Conservation (phyloP, 2,797 vertebrate genomes). For the Chelon labrosus region DNA sequence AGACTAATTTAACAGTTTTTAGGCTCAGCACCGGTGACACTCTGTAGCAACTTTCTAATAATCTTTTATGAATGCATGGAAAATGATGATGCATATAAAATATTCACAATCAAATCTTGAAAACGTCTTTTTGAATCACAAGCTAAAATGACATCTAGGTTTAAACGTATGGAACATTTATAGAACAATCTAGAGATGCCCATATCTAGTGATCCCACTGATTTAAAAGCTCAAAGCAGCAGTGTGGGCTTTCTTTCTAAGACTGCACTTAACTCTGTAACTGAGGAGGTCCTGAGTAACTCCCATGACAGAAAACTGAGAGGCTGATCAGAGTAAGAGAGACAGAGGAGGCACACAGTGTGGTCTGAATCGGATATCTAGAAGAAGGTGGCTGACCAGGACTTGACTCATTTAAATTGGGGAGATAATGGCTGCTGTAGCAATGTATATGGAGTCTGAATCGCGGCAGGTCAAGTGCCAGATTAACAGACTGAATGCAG, state of each 20-base stretch:
- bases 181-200: not conserved
- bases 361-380: conserved; percentile 41
- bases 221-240: conserved; percentile 18
- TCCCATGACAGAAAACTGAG: conserved; percentile 55
- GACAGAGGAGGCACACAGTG: conserved; percentile 55
- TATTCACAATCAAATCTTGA: too few relatives aligned
- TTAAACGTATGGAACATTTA: too few relatives aligned
- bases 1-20: too few relatives aligned
- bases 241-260: conserved; percentile 26
- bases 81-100: too few relatives aligned
- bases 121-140: too few relatives aligned
- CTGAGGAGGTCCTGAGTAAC: conserved; percentile 29
- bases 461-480: conserved; percentile 27
- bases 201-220: not conserved
- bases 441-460: conserved; percentile 7
- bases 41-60: too few relatives aligned
- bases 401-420: conserved; percentile 55
- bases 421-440: conserved; percentile 37
- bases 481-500: conserved; percentile 15
- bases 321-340: conserved; percentile 8
- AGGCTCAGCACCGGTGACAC: too few relatives aligned
- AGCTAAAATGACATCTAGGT: too few relatives aligned
- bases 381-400: conserved; percentile 52
- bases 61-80: too few relatives aligned
- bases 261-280: conserved; percentile 52